Conservation (phyloP, 2,797 vertebrate species). For the Myotis pilosus region DNA sequence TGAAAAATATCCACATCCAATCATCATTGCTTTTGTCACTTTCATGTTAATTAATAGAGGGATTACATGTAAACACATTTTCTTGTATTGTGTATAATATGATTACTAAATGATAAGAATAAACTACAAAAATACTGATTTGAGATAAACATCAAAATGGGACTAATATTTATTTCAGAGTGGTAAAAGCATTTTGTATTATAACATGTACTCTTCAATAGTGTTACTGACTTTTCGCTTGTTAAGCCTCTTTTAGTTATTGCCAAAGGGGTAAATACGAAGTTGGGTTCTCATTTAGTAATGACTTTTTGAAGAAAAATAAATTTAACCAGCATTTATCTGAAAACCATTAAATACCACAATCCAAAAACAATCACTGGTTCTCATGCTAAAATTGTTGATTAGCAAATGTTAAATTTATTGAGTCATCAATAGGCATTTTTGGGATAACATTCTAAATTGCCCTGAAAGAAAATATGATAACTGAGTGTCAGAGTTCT, state of each 20-base stretch:
- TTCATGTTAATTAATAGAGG: neutral
- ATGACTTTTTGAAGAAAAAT: slow-evolving; percentile 1
- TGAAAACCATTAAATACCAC: neutral
- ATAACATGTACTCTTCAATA: neutral
- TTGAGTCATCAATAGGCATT: neutral
- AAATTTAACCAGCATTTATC: slow-evolving; percentile 7
- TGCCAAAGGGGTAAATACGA: neutral
- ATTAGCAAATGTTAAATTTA: slow-evolving; percentile 3
- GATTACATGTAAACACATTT: neutral
- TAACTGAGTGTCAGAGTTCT: neutral
- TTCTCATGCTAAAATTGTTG: neutral
- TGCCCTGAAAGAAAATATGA: neutral
- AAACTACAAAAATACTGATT: slow-evolving; percentile 31
- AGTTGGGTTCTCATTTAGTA: neutral
- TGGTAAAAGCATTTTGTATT: neutral
- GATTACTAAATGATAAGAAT: slow-evolving; percentile 31
- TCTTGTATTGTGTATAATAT: neutral
- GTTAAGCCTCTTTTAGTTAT: neutral
- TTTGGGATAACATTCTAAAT: neutral
- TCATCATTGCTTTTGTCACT: neutral
- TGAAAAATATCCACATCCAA: neutral
- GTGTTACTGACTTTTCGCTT: neutral
- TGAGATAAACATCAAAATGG: slow-evolving; percentile 43
- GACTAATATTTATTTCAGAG: neutral
- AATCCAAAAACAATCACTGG: neutral